Evolutionary conservation across 2,888 invertebrate genomes (phyloP).

Genomic region (Epistrophella euchroma): DNA sequence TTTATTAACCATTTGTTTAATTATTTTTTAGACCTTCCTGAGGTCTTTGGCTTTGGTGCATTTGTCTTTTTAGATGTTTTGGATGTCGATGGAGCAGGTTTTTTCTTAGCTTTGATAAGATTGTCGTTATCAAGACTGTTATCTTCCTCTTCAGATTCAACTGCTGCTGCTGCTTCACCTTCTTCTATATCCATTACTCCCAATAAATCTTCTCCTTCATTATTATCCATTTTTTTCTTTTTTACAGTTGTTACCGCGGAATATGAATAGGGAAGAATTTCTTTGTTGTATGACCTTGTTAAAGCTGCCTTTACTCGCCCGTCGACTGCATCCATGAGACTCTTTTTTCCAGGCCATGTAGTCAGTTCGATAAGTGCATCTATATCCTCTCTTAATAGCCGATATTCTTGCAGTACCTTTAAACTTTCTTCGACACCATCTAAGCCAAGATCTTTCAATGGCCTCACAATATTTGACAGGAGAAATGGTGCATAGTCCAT

Average conservation of each 20-base stretch:
- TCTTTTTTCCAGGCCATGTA: constrained; percentile 91
- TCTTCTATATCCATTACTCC: constrained; percentile 83
- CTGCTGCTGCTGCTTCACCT: constrained; percentile 80
- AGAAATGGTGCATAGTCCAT: constrained; percentile 94
- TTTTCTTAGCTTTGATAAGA: constrained; percentile 87
- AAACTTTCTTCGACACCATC: constrained; percentile 91
- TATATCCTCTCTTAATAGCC: constrained; percentile 94
- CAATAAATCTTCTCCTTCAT: constrained; percentile 82
- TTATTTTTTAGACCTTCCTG: constrained; percentile 25
- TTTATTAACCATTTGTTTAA: background rate
- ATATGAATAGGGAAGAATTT: constrained; percentile 91
- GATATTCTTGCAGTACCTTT: constrained; percentile 91
- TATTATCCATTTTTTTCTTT: constrained; percentile 86
- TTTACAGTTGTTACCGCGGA: constrained; percentile 86
- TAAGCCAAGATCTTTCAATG: constrained; percentile 88
- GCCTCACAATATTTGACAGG: constrained; percentile 89
- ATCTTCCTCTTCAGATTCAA: constrained; percentile 85
- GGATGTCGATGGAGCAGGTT: constrained; percentile 21
- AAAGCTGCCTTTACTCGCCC: constrained; percentile 96
- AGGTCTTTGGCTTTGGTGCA: constrained; percentile 28
- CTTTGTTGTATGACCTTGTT: constrained; percentile 96
- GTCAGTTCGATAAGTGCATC: constrained; percentile 94
- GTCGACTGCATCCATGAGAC: constrained; percentile 91
- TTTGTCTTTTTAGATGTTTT: constrained; percentile 35
- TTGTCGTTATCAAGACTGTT: constrained; percentile 88